Evolutionary conservation across 2,113 vertebrate genomes (phyloP), one percentile per base, ranked within the genome.

Genomic region (Sinocyclocheilus anshuiensis): DNA sequence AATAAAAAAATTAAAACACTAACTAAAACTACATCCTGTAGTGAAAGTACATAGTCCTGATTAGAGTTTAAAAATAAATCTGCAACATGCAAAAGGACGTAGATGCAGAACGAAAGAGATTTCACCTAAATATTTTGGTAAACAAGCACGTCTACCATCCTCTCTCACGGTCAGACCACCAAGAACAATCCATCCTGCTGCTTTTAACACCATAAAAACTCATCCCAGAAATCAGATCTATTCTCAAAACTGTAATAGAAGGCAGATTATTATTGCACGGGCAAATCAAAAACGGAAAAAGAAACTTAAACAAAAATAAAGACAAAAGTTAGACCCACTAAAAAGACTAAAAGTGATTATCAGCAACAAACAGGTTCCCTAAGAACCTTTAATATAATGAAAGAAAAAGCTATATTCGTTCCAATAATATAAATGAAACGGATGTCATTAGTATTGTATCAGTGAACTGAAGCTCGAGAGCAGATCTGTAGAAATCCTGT

Each of bases 251-350:
- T 7, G 59, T 26, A 33, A 42, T 9, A 72, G 15, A 71, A 45
- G n/a, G 50, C 20, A 29, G 22, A 83, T 36, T 42, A 20, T 57
- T 84, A 85, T 33, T 69, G n/a, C 24, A 82, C 72, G 45, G 33
- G 55, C 15, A 59, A 59, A n/a, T 59, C 4, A 78, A 57, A 24
- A 81, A 42, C 72, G 53, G 10, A 59, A 50, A 50, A 29, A 29
- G 29, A 29, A 2, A 29, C 29, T 29, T 29, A 29, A 29, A 29
- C 29, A 29, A 29, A 29, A 59, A 77, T 15, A 16, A 77, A 76
- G 7, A 33, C 1, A 8, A 42, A 2, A 11, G 11, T 69, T 26
- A 16, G 11, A 59, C 50, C 12, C 4, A 20, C 13, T 57, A 69
- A 33, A 39, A 20, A 63, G 65, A 78, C 24, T 45, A 9, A 33